Evolutionary conservation across 2,888 invertebrate genomes (phyloP), one percentile per base, ranked within the genome.

Genomic region (Drosophila leonis): DNA sequence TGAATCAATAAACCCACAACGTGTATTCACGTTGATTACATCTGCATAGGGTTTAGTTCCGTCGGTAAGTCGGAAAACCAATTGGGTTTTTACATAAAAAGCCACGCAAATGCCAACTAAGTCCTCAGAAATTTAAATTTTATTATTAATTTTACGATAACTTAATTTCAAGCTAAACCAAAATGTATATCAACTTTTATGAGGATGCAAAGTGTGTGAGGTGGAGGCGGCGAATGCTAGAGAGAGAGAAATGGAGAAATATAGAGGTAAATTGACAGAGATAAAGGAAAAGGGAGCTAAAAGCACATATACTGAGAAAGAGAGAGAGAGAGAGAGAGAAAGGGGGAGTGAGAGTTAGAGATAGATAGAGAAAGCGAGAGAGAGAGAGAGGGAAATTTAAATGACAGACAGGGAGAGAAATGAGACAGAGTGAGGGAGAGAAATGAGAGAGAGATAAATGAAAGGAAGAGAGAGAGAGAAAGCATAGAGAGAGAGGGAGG

Each of bases 1-100:
- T 54, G 35, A 67, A 61, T 62, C 61, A 61, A 67, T 61, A 70
- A 70, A 39, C 12, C 39, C 42, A 31, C 24, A 18, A 44, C 31
- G 39, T 35, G 48, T 29, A 70, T 70, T 18, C 60, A 46, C 41
- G 35, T 62, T 31, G 75, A 63, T 75, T 78, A 57, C 64, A 55
- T 24, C 46, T 49, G 57, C 66, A 60, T 39, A 51, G 61, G 49
- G 41, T 37, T 44, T 29, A 51, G 46, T 35, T 59, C 42, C 35
- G 41, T 46, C 29, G 64, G 49, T 65, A 68, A 75, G 63, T 56
- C 51, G 39, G 35, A 31, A 74, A 65, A 46, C 67, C 75, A 76
- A 75, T 79, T 56, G 63, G 74, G 48, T 49, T 60, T 48, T 48
- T 31, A 41, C 49, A 60, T 65, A 48, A 75, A 75, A 65, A 62